phyloP scores from a whole-genome alignment of 2,888 invertebrate genomes.

The Zygaena filipendulae region DNA sequence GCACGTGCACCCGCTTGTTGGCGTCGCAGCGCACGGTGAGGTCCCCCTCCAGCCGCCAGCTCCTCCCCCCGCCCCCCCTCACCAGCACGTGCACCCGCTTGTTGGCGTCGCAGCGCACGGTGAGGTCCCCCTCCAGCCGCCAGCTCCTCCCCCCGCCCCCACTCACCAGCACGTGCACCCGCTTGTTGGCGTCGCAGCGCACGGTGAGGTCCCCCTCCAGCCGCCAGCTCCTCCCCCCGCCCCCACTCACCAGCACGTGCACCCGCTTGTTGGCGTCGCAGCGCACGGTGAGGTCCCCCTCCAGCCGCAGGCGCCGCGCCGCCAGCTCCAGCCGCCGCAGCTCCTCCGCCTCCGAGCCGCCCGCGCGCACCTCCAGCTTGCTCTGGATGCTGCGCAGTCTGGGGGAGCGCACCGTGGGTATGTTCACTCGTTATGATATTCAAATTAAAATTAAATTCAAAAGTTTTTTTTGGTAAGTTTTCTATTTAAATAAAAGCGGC shows the following conservation, averaged over 20 bases:
- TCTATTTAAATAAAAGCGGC: no score
- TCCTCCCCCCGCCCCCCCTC: no score
- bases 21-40: conserved; percentile 38
- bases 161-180: conserved; percentile 43
- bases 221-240: conserved; percentile 15
- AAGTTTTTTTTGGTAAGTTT: background rate
- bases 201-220: conserved; percentile 29
- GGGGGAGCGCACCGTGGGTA: no score
- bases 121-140: conserved; percentile 24
- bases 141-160: no score
- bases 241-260: conserved; percentile 44
- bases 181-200: conserved; percentile 44
- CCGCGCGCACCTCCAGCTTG: conserved; percentile 48
- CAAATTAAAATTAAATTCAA: background rate
- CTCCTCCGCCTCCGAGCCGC: conserved; percentile 40
- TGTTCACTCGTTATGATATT: no score
- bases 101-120: conserved; percentile 39
- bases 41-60: conserved; percentile 23
- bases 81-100: conserved; percentile 49
- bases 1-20: conserved; percentile 42
- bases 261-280: conserved; percentile 46
- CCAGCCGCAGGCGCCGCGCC: conserved; percentile 17
- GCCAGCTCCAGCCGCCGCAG: conserved; percentile 38
- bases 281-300: conserved; percentile 30
- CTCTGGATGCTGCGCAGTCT: conserved; percentile 46